phyloP scores from a whole-genome alignment of 1,140 invertebrate genomes.

The Bombus balteatus region DNA sequence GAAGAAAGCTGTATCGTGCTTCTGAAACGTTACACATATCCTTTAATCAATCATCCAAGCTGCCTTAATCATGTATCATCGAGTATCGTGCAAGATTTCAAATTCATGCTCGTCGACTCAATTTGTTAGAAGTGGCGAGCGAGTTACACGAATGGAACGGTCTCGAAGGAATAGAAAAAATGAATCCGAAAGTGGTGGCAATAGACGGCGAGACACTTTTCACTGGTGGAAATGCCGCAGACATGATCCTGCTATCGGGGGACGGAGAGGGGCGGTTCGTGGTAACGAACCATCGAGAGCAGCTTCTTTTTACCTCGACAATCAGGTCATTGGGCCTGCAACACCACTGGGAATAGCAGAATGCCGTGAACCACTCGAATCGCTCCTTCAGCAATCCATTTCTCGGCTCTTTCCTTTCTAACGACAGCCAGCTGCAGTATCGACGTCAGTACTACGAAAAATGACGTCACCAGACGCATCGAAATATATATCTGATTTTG shows the following conservation, averaged over 20 bases:
- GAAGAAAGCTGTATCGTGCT: neutral
- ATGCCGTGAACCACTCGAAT: conserved; percentile 56
- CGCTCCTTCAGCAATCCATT: conserved; percentile 57
- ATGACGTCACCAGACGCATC: conserved; percentile 41
- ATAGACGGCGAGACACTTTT: conserved; percentile 7
- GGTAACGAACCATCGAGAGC: conserved; percentile 65
- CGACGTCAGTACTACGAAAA: conserved; percentile 49
- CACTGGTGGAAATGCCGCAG: conserved; percentile 35
- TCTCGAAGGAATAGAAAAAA: neutral
- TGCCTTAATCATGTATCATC: neutral
- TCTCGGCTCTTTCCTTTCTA: conserved; percentile 50
- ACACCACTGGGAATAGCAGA: conserved; percentile 58
- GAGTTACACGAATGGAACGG: too few relatives aligned
- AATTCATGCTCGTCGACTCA: neutral
- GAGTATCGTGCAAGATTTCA: neutral
- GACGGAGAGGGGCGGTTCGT: conserved; percentile 19
- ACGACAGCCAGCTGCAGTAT: conserved; percentile 43
- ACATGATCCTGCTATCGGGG: conserved; percentile 32
- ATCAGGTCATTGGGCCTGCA: conserved; percentile 65
- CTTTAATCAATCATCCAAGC: too few relatives aligned
- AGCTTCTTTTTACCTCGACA: conserved; percentile 57
- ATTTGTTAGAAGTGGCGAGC: neutral
- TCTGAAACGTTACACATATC: neutral
- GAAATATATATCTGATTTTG: conserved; percentile 23
- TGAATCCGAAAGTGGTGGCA: neutral